Conservation (phyloP, 2,888 invertebrate species). For the Chloromyia formosa region DNA sequence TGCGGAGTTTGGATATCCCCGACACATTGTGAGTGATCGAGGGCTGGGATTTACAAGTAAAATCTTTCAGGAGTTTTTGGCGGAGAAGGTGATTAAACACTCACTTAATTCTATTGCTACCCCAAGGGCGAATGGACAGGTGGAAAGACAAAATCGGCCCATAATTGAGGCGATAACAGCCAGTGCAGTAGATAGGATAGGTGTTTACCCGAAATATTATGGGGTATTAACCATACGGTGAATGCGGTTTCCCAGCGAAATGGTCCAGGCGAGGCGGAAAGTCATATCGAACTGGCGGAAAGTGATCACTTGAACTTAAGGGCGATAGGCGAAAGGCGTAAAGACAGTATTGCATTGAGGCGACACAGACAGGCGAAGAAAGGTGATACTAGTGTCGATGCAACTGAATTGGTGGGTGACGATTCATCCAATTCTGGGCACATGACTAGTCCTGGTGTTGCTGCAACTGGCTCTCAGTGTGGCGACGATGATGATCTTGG, state of each 20-base stretch:
- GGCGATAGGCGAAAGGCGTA: too few relatives aligned
- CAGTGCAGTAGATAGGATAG: conserved; percentile 27
- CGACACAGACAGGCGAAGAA: too few relatives aligned
- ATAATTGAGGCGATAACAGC: too few relatives aligned
- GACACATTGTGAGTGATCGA: conserved; percentile 29
- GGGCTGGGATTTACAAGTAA: conserved; percentile 32
- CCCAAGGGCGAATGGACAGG: not conserved
- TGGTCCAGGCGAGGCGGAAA: too few relatives aligned
- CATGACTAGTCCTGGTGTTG: too few relatives aligned
- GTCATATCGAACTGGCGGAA: not conserved
- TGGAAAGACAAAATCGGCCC: too few relatives aligned
- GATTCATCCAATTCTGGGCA: too few relatives aligned
- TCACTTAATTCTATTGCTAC: conserved; percentile 16
- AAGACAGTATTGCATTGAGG: not conserved
- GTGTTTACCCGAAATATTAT: conserved; percentile 18
- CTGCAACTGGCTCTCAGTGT: too few relatives aligned
- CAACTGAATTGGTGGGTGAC: too few relatives aligned
- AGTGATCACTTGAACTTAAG: not conserved
- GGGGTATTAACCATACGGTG: conserved; percentile 34
- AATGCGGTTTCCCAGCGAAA: too few relatives aligned
- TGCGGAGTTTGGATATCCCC: conserved; percentile 33
- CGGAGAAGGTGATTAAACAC: not conserved
- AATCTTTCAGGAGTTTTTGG: conserved; percentile 17
- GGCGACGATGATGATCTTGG: too few relatives aligned
- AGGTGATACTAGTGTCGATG: too few relatives aligned